These are phyloP conservation scores for Epizoanthus illoricatus DNA, from an alignment of 92 coral and sea anemone genomes.

Conservation along the genomic window DNA sequence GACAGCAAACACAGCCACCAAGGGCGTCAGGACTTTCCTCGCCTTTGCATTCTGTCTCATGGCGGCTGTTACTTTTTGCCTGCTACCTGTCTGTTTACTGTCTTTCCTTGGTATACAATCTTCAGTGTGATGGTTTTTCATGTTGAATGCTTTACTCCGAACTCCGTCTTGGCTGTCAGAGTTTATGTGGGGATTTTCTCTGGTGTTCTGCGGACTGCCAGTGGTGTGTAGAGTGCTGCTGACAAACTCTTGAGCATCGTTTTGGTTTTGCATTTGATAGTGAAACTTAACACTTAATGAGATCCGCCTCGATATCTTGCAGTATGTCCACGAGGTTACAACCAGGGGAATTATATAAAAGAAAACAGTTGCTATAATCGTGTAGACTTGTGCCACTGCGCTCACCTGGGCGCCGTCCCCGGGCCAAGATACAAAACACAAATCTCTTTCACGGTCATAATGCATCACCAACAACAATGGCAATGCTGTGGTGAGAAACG, in stretches of 20 bases:
- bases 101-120: conserved; percentile 5
- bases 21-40: conserved; percentile 54
- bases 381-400: conserved; percentile 23
- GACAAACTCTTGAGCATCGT: too few relatives aligned
- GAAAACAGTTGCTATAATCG: conserved; percentile 41
- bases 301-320: conserved; percentile 58
- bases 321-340: conserved; percentile 65
- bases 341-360: conserved; percentile 63
- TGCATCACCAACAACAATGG: too few relatives aligned
- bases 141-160: too few relatives aligned
- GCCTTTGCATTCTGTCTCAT: conserved; percentile 50
- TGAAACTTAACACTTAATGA: conserved; percentile 58
- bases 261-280: not conserved
- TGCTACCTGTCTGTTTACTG: not conserved
- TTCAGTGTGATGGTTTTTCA: conserved; percentile 27
- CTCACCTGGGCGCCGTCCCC: too few relatives aligned
- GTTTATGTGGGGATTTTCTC: too few relatives aligned
- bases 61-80: not conserved
- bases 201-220: too few relatives aligned
- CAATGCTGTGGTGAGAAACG: too few relatives aligned
- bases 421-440: too few relatives aligned
- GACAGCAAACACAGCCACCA: conserved; percentile 54
- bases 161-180: too few relatives aligned
- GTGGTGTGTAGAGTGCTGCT: too few relatives aligned
- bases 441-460: too few relatives aligned